Evolutionary conservation across 2,888 invertebrate genomes (phyloP).

Genomic region (Xestia sexstrigata): DNA sequence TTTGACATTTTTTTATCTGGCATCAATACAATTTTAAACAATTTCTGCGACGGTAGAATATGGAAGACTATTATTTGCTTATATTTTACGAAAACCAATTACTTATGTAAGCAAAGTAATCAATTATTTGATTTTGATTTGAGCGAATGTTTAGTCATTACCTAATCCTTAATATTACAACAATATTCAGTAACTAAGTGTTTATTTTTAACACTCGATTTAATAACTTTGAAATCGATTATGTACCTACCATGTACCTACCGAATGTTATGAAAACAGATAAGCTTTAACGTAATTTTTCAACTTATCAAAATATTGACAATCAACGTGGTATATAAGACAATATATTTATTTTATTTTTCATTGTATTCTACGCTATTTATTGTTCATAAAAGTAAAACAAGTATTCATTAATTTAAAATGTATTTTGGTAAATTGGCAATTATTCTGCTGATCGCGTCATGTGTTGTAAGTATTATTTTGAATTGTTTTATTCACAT

Average conservation of each 20-base stretch:
- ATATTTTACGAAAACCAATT: too few species aligned
- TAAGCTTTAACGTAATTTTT: constrained; percentile 46
- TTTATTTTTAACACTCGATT: constrained; percentile 1
- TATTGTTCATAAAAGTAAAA: constrained; percentile 25
- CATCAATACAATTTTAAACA: too few species aligned
- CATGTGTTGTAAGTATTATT: constrained; percentile 45
- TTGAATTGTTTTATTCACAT: background rate
- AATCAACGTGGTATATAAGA: constrained; percentile 40
- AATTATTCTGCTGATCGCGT: constrained; percentile 43
- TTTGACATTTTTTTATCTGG: too few species aligned
- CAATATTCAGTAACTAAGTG: background rate
- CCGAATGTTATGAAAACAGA: constrained; percentile 43
- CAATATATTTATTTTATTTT: constrained; percentile 12
- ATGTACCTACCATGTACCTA: background rate
- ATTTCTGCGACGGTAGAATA: too few species aligned
- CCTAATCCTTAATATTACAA: constrained; percentile 2
- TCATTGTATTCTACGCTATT: constrained; percentile 36
- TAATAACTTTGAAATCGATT: constrained; percentile 19
- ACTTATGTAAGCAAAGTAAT: too few species aligned
- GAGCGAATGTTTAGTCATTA: background rate
- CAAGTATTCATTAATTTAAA: constrained; percentile 25
- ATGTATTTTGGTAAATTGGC: constrained; percentile 59
- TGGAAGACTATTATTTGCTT: too few species aligned
- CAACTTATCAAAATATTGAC: constrained; percentile 38
- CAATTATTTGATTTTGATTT: too few species aligned